These are phyloP conservation scores for Trissolcus basalis DNA, from an alignment of 1,140 invertebrate genomes.

Conservation along the genomic window DNA sequence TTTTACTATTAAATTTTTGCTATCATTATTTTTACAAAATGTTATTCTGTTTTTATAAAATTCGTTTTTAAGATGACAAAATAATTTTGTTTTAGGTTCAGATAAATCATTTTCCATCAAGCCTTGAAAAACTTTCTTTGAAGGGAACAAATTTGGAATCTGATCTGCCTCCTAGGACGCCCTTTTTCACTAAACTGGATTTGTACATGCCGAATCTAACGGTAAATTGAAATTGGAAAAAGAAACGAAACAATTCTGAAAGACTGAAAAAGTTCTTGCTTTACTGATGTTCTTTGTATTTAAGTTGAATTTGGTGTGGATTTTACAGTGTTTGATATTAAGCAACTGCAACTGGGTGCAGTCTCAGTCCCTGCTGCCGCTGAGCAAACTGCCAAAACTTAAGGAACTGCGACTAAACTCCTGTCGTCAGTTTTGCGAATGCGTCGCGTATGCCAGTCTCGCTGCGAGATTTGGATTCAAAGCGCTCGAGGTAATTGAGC, in stretches of 20 bases:
- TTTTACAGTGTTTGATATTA: conserved; percentile 79
- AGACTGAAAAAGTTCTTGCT: neutral
- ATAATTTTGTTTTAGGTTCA: conserved; percentile 33
- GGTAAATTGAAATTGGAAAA: conserved; percentile 16
- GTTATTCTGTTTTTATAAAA: no score
- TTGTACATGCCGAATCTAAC: conserved; percentile 42
- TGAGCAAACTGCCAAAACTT: conserved; percentile 82
- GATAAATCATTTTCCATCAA: conserved; percentile 47
- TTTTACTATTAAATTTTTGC: no score
- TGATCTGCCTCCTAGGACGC: conserved; percentile 12
- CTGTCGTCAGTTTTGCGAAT: conserved; percentile 81
- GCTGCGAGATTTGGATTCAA: conserved; percentile 84
- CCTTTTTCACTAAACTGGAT: conserved; percentile 43
- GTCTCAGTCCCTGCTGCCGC: conserved; percentile 81
- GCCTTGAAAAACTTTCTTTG: conserved; percentile 50
- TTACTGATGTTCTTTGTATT: neutral
- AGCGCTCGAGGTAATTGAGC: conserved; percentile 78
- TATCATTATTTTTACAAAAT: no score
- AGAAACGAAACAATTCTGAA: neutral
- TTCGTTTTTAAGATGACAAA: no score
- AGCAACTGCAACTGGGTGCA: conserved; percentile 83
- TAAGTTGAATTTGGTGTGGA: neutral
- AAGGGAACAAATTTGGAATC: conserved; percentile 38
- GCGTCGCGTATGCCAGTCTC: conserved; percentile 84
- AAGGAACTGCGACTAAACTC: conserved; percentile 79